phyloP scores from a whole-genome alignment of 2,888 invertebrate species.

The Heliothis peltigera region DNA sequence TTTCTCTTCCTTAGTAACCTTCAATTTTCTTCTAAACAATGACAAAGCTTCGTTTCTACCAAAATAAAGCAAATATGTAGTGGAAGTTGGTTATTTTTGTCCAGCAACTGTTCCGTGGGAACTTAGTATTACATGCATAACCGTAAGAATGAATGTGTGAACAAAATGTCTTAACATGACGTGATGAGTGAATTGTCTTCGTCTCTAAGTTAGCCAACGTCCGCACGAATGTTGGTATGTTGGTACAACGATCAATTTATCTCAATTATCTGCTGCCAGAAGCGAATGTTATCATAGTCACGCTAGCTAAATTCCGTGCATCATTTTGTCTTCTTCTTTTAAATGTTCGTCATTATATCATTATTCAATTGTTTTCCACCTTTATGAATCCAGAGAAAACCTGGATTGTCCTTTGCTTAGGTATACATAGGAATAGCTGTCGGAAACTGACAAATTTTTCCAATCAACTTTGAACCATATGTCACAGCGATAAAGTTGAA shows the following conservation, averaged over 20 bases:
- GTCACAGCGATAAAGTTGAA: no score
- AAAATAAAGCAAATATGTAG: slow-evolving; percentile 28
- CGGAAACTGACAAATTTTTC: no score
- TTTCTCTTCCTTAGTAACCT: not conserved
- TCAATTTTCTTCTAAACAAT: slow-evolving; percentile 14
- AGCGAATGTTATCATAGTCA: slow-evolving; percentile 46
- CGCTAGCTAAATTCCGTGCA: slow-evolving; percentile 35
- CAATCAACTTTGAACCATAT: no score
- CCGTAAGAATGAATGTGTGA: slow-evolving; percentile 43
- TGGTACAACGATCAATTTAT: slow-evolving; percentile 71
- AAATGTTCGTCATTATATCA: not conserved
- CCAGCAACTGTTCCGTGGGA: slow-evolving; percentile 52
- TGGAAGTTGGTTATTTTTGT: slow-evolving; percentile 35
- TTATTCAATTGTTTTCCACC: not conserved
- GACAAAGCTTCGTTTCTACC: slow-evolving; percentile 1
- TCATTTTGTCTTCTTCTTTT: slow-evolving; percentile 9
- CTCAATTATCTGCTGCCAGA: slow-evolving; percentile 64
- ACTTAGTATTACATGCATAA: slow-evolving; percentile 31
- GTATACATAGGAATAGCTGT: no score
- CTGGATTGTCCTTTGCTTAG: no score
- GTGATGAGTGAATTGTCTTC: slow-evolving; percentile 47
- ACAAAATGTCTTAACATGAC: slow-evolving; percentile 36
- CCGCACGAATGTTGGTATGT: slow-evolving; percentile 63
- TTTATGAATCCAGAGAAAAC: no score
- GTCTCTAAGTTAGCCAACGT: slow-evolving; percentile 58